A percentile compares a stretch with the other conserved stretches of the same genome.
phyloP scores from a whole-genome alignment of 2,113 vertebrate species.

The Nycticryphes semicollaris region DNA sequence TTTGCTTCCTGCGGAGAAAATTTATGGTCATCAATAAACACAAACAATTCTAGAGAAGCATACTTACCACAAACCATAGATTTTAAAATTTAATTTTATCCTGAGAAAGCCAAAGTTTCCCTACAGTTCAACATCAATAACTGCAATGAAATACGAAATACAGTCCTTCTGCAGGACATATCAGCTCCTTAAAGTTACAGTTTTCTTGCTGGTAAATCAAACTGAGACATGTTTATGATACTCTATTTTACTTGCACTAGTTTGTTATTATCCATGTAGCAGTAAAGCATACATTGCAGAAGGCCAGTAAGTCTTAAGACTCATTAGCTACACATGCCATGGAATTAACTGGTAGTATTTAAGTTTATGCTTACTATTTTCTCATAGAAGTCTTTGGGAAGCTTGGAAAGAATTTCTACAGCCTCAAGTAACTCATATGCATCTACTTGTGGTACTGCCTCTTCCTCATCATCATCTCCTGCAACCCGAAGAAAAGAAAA shows the following conservation, averaged over 20 bases:
- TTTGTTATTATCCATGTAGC: not conserved
- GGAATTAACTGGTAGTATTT: not conserved
- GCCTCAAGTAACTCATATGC: conserved; percentile 95
- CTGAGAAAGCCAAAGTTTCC: not conserved
- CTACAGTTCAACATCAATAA: not conserved
- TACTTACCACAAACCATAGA: not conserved
- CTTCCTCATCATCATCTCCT: conserved; percentile 87
- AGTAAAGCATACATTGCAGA: not conserved
- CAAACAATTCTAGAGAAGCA: not conserved
- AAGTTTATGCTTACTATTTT: conserved; percentile 88
- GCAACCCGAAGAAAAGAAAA: not conserved
- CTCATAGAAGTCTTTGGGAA: conserved; percentile 98
- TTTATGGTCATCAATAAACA: not conserved
- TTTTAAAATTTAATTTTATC: not conserved
- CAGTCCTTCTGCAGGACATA: not conserved
- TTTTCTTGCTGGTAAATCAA: not conserved
- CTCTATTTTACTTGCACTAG: not conserved
- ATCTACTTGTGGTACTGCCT: conserved; percentile 82
- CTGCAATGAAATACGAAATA: not conserved
- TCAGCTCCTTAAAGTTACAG: not conserved
- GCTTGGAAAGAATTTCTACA: conserved; percentile 93
- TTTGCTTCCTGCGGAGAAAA: conserved; percentile 88
- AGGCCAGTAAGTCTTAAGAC: not conserved
- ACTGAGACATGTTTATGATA: not conserved
- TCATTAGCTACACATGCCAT: not conserved